Evolutionary conservation across 2,113 vertebrate species (phyloP).

Genomic region (Odobenus rosmarus): DNA sequence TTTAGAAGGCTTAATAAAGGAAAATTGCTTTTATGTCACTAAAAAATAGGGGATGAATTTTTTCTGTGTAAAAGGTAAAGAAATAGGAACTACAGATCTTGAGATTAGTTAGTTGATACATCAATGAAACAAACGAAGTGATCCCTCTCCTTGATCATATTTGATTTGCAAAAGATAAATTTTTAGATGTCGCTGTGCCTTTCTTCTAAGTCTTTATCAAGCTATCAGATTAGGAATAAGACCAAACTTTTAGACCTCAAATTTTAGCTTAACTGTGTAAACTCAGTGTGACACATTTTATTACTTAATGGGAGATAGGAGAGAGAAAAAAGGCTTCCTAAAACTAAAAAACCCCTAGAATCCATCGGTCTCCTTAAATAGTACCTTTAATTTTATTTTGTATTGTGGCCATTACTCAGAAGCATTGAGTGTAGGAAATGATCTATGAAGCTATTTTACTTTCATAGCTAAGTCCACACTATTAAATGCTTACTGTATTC

Average conservation of each 20-base stretch:
- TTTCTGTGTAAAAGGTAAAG: background rate
- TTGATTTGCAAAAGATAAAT: slow-evolving; percentile 40
- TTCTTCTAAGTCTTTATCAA: slow-evolving; percentile 4
- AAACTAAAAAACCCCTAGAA: background rate
- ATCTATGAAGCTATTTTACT: slow-evolving; percentile 3
- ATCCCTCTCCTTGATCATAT: background rate
- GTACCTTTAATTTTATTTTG: slow-evolving; percentile 35
- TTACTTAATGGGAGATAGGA: background rate
- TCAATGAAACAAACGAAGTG: background rate
- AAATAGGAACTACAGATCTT: background rate
- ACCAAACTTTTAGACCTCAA: background rate
- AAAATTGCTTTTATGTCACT: slow-evolving; percentile 16
- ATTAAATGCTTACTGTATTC: slow-evolving; percentile 5
- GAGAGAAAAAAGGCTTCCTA: background rate
- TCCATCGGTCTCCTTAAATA: background rate
- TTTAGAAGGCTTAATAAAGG: background rate
- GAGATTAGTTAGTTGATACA: background rate
- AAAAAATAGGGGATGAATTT: background rate
- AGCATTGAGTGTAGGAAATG: background rate
- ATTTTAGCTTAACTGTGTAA: slow-evolving; percentile 31
- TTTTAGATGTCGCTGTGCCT: background rate
- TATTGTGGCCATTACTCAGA: background rate
- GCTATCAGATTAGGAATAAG: background rate
- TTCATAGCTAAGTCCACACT: background rate
- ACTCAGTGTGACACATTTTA: background rate